These are phyloP conservation scores for Ceyx margarethae DNA, from an alignment of 2,113 vertebrate genomes.

Conservation along the genomic window DNA sequence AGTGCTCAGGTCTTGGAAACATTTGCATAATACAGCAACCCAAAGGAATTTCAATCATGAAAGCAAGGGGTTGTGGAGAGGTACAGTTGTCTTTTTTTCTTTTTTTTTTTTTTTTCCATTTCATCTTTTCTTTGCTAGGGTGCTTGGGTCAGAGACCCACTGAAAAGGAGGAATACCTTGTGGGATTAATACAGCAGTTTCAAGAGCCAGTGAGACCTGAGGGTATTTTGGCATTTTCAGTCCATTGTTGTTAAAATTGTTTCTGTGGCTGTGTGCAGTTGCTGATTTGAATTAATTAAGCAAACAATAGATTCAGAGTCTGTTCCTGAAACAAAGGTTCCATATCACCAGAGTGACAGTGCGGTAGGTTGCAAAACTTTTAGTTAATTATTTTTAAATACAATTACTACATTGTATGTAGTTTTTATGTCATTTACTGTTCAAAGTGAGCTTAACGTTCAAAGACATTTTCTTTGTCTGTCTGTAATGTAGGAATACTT, in stretches of 20 bases:
- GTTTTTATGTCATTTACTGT: background rate
- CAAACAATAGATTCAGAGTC: background rate
- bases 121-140: background rate
- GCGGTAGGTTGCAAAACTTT: background rate
- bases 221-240: background rate
- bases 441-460: background rate
- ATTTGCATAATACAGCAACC: background rate
- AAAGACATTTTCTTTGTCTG: background rate
- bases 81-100: fast-evolving
- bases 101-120: fast-evolving
- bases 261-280: background rate
- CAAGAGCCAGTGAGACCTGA: background rate
- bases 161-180: background rate
- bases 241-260: background rate
- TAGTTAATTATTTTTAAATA: background rate
- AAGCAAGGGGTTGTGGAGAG: background rate
- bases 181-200: background rate
- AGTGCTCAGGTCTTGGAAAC: background rate
- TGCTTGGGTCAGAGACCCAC: background rate
- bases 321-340: conserved; percentile 1
- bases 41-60: background rate
- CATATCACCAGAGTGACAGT: background rate
- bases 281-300: conserved; percentile 25
- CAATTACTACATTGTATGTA: background rate
- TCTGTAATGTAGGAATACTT: background rate